These are phyloP conservation scores for Micronycteris hirsuta DNA, from an alignment of 2,113 vertebrate species.

Conservation along the genomic window DNA sequence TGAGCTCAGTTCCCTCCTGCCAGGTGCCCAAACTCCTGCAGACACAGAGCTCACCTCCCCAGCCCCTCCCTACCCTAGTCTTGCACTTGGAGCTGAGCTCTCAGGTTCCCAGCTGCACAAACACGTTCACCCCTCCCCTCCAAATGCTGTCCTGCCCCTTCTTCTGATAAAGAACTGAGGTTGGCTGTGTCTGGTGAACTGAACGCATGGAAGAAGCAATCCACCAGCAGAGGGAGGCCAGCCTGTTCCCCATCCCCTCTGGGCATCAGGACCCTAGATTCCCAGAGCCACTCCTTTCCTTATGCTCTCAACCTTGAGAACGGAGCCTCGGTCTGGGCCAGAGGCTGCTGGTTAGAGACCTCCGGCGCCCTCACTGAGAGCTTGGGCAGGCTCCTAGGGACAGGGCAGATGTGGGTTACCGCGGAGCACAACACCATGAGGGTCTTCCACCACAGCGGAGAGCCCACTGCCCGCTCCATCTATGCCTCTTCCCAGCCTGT, in stretches of 20 bases:
- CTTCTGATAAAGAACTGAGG: neutral
- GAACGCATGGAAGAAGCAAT: neutral
- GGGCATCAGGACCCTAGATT: neutral
- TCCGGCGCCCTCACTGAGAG: neutral
- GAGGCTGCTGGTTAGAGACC: neutral
- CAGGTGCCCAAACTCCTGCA: neutral
- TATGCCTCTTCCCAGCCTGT: neutral
- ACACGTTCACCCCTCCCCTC: neutral
- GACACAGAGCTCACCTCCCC: neutral
- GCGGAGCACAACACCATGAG: neutral
- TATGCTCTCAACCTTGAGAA: conserved; percentile 5
- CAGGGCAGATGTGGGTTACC: neutral
- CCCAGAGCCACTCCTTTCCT: neutral
- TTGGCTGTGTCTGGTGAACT: neutral
- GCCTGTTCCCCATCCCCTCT: neutral
- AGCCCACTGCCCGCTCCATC: neutral
- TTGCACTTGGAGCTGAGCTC: neutral
- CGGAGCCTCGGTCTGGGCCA: neutral
- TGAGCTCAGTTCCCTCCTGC: neutral
- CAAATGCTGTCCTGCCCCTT: neutral
- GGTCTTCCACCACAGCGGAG: neutral
- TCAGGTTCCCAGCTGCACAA: neutral
- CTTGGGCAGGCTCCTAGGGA: neutral
- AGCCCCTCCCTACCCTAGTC: neutral
- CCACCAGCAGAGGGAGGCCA: too few species aligned